Percentiles rank a stretch among this genome's conserved stretches.
Evolutionary conservation across 2,888 invertebrate species (phyloP).

Genomic region (Falcaria lacertinaria): DNA sequence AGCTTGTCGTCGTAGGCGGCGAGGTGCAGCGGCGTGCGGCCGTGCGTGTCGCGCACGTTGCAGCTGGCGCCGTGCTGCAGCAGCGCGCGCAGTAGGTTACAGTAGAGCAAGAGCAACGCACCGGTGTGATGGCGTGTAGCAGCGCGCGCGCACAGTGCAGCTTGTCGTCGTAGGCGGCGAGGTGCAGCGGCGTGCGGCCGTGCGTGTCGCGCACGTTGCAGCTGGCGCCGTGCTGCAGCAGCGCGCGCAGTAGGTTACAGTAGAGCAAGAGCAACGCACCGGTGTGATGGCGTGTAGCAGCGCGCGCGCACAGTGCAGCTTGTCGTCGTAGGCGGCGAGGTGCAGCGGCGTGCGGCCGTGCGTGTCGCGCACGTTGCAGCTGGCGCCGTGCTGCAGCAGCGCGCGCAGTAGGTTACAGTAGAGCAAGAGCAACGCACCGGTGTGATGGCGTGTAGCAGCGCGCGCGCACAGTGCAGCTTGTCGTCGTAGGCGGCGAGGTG

Average conservation of each 20-base stretch:
- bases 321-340: slow-evolving; percentile 54
- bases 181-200: slow-evolving; percentile 58
- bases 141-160: slow-evolving; percentile 30
- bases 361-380: slow-evolving; percentile 32
- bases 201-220: slow-evolving; percentile 33
- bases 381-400: slow-evolving; percentile 30
- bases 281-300: slow-evolving; percentile 27
- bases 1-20: slow-evolving; percentile 50
- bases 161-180: slow-evolving; percentile 53
- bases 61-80: slow-evolving; percentile 27
- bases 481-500: slow-evolving; percentile 61
- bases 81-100: slow-evolving; percentile 22
- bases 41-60: slow-evolving; percentile 35
- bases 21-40: slow-evolving; percentile 58
- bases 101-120: slow-evolving; percentile 14
- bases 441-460: slow-evolving; percentile 27
- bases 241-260: slow-evolving; percentile 16
- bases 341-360: slow-evolving; percentile 57
- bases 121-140: slow-evolving; percentile 23
- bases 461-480: slow-evolving; percentile 25
- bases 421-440: slow-evolving; percentile 20
- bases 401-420: slow-evolving; percentile 16
- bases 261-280: slow-evolving; percentile 19
- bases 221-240: slow-evolving; percentile 32
- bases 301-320: slow-evolving; percentile 24